Evolutionary conservation across 1,140 invertebrate species (phyloP).

Genomic region (Macrobrachium nipponense): DNA sequence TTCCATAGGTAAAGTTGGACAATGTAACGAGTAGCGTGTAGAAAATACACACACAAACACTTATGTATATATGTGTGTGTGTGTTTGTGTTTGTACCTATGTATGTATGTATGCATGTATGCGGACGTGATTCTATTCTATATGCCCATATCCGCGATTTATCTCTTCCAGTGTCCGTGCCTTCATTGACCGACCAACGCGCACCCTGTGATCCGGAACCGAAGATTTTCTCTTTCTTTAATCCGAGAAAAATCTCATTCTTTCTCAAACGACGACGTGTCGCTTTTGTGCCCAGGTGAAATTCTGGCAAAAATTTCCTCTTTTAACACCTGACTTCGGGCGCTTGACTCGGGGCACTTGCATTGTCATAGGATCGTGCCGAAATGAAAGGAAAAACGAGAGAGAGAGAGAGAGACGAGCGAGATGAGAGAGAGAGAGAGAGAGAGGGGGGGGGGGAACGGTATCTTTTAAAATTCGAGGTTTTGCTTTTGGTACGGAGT

Average conservation of each 20-base stretch:
- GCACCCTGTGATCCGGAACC: too few relatives aligned
- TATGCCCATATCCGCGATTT: too few relatives aligned
- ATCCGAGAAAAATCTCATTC: neutral
- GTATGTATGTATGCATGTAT: neutral
- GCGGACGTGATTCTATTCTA: neutral
- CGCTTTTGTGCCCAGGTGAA: too few relatives aligned
- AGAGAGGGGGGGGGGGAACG: too few relatives aligned
- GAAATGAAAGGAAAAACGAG: neutral
- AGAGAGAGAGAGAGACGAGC: neutral
- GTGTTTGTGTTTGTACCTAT: neutral
- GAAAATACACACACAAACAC: neutral
- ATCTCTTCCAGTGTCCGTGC: too few relatives aligned
- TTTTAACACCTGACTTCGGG: too few relatives aligned
- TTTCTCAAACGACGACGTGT: neutral
- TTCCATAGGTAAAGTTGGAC: too few relatives aligned
- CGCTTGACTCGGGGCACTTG: too few relatives aligned
- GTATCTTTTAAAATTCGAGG: too few relatives aligned
- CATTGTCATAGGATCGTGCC: neutral
- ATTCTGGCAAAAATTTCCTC: too few relatives aligned
- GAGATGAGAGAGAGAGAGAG: neutral
- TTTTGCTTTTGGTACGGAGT: too few relatives aligned
- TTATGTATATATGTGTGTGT: neutral
- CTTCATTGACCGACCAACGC: too few relatives aligned
- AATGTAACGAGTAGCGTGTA: neutral
- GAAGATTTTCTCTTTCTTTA: neutral